phyloP scores from a whole-genome alignment of 2,797 vertebrate genomes.

The Hydrophis major region DNA sequence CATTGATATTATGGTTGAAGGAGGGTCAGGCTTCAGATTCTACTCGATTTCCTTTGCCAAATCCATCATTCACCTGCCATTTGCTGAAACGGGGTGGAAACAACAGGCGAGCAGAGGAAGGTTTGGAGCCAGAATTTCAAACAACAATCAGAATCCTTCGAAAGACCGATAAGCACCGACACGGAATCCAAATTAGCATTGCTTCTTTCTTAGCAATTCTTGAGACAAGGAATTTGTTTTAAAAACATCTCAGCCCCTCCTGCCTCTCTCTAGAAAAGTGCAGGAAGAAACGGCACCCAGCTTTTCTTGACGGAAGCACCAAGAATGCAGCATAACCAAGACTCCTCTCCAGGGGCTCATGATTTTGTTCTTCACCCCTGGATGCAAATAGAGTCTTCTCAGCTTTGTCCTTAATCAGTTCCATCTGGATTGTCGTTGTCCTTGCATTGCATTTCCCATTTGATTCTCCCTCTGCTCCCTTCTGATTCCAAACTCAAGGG shows the following conservation, averaged over 20 bases:
- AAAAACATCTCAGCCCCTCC: slow-evolving; percentile 26
- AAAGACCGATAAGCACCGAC: slow-evolving; percentile 1
- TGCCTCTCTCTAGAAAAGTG: slow-evolving; percentile 17
- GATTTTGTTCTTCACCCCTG: slow-evolving; percentile 4
- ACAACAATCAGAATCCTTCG: not conserved
- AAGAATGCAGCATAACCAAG: slow-evolving; percentile 14
- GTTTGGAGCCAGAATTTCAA: slow-evolving; percentile 6
- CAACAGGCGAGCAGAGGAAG: rapidly evolving
- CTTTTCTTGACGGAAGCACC: slow-evolving; percentile 43
- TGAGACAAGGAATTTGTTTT: slow-evolving; percentile 1
- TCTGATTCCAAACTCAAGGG: slow-evolving; percentile 22
- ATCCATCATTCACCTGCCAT: slow-evolving; percentile 34
- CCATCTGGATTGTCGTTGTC: slow-evolving; percentile 54
- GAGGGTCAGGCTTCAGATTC: not conserved
- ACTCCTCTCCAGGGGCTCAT: slow-evolving; percentile 31
- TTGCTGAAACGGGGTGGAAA: slow-evolving; percentile 5
- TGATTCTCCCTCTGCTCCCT: slow-evolving; percentile 24
- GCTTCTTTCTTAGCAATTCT: slow-evolving; percentile 14
- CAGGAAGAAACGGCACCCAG: not conserved
- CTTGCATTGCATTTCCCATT: slow-evolving; percentile 60
- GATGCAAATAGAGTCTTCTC: slow-evolving; percentile 41
- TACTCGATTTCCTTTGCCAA: slow-evolving; percentile 31
- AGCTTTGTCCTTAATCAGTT: slow-evolving; percentile 51
- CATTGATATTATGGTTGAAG: slow-evolving; percentile 39
- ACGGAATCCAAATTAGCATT: slow-evolving; percentile 5